phyloP scores from a whole-genome alignment of 2,113 vertebrate genomes.

The Ophthalmolycus amberensis region DNA sequence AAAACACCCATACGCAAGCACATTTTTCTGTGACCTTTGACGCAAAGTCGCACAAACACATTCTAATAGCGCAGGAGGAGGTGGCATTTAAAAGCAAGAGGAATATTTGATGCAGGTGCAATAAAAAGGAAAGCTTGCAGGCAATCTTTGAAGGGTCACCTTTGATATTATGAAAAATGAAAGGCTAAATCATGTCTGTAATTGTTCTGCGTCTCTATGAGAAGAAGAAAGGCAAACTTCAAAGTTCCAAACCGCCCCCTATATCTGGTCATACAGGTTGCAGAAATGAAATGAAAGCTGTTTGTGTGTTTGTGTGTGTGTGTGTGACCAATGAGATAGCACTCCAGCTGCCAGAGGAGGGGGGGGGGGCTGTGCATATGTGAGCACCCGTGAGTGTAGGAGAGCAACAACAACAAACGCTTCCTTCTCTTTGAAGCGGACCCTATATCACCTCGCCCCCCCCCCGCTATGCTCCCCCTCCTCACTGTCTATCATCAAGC shows the following conservation, averaged over 20 bases:
- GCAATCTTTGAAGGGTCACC: conserved; percentile 69
- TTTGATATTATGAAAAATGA: conserved; percentile 68
- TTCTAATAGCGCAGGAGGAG: conserved; percentile 21
- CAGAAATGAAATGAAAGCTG: conserved; percentile 33
- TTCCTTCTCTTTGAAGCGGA: conserved; percentile 80
- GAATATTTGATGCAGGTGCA: conserved; percentile 51
- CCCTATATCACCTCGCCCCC: conserved; percentile 44
- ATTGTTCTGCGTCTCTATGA: conserved; percentile 26
- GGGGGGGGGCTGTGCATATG: conserved; percentile 19
- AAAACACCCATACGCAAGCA: not conserved
- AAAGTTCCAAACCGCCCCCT: conserved; percentile 7
- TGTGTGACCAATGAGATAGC: conserved; percentile 17
- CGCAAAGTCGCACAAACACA: conserved; percentile 64
- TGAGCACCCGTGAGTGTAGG: conserved; percentile 29
- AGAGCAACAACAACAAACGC: conserved; percentile 71
- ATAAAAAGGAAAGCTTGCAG: conserved; percentile 27
- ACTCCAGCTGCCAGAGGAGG: conserved; percentile 63
- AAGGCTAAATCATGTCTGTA: conserved; percentile 36
- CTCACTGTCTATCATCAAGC: conserved; percentile 68
- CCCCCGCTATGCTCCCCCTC: conserved; percentile 9
- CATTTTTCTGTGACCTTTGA: conserved; percentile 50
- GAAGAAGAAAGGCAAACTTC: conserved; percentile 14
- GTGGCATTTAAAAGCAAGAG: conserved; percentile 49
- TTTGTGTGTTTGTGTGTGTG: conserved; percentile 23
- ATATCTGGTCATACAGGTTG: conserved; percentile 9